A percentile compares a stretch with the other conserved stretches of the same genome.
These are phyloP conservation scores for Chelonia mydas DNA, from an alignment of 2,797 vertebrate genomes.

Conservation along the genomic window DNA sequence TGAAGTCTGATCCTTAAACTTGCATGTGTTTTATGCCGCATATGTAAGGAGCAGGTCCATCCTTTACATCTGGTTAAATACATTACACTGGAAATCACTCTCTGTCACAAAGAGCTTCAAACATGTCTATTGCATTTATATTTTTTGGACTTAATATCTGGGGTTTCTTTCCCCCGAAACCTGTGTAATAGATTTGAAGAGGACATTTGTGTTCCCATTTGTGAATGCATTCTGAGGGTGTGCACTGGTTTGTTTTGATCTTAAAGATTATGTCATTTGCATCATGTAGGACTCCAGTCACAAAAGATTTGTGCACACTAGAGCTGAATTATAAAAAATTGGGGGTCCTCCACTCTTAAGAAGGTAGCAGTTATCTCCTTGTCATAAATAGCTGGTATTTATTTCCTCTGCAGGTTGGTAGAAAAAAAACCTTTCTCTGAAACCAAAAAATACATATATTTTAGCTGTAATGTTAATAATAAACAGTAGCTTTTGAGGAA, in stretches of 20 bases:
- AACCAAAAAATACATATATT: neutral
- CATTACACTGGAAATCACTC: conserved; percentile 28
- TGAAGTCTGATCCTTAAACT: conserved; percentile 62
- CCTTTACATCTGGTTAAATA: conserved; percentile 48
- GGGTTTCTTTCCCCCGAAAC: conserved; percentile 52
- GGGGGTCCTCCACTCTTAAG: neutral
- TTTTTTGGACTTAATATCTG: conserved; percentile 57
- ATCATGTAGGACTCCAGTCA: conserved; percentile 34
- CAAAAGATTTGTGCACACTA: conserved; percentile 47
- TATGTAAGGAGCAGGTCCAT: conserved; percentile 50
- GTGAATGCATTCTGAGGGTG: conserved; percentile 42
- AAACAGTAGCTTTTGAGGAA: neutral
- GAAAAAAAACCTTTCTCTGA: neutral
- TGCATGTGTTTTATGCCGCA: conserved; percentile 43
- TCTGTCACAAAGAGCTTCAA: conserved; percentile 37
- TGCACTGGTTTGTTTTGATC: conserved; percentile 70
- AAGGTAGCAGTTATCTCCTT: conserved; percentile 26
- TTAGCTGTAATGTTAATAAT: neutral
- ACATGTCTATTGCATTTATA: conserved; percentile 40
- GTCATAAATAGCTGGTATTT: conserved; percentile 45
- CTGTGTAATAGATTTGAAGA: conserved; percentile 54
- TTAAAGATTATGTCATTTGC: conserved; percentile 63
- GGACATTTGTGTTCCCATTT: conserved; percentile 38
- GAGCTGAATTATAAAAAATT: conserved; percentile 46
- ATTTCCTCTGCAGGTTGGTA: conserved; percentile 16